Evolutionary conservation across 2,113 vertebrate genomes (phyloP), one percentile per base, ranked within the genome.

Genomic region (Cebidichthys violaceus): DNA sequence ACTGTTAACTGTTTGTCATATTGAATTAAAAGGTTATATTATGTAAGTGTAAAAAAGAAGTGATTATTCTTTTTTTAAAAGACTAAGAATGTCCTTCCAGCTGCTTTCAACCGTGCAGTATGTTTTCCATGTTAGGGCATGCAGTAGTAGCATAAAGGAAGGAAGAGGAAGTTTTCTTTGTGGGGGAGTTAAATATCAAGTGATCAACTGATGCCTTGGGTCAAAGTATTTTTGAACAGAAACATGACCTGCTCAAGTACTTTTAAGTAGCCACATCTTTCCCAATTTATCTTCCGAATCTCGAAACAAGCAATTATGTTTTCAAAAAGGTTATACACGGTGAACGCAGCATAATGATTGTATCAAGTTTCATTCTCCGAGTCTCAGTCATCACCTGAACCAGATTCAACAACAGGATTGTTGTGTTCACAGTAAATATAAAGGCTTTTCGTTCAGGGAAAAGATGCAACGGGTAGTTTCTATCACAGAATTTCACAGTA

Each of bases 121-220:
- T 54, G 55, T 50, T 79, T 17, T 0, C 39, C 77, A 60, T 61
- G 17, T 74, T 47, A 20, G 43, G 52, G 4, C 9, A 76, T 39
- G 27, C 2, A 29, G 9, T 20, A 5, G 11, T 14, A 52, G 0
- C 50, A 29, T 39, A 2, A 20, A 29, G 22, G 22, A 50, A 50
- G 47, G 14, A 76, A 60, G 64, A 60, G 79, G 84, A 82, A 86
- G 70, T 70, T 47, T 43, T 17, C 9, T 71, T 18, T 66, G 20
- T 76, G 15, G 1, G 43, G 6, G 67, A 52, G 39, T 64, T 82
- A 57, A 57, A 74, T 73, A 47, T 69, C 74, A 77, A 3, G 0
- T 37, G 9, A 24, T 18, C 33, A 15, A 50, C 18, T 33, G 1
- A n/a, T 29, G 22, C 17, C 11, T 7, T 10, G 1, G 35, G 1